phyloP scores from a whole-genome alignment of 2,113 vertebrate genomes.

The Poeciliopsis occidentalis region DNA sequence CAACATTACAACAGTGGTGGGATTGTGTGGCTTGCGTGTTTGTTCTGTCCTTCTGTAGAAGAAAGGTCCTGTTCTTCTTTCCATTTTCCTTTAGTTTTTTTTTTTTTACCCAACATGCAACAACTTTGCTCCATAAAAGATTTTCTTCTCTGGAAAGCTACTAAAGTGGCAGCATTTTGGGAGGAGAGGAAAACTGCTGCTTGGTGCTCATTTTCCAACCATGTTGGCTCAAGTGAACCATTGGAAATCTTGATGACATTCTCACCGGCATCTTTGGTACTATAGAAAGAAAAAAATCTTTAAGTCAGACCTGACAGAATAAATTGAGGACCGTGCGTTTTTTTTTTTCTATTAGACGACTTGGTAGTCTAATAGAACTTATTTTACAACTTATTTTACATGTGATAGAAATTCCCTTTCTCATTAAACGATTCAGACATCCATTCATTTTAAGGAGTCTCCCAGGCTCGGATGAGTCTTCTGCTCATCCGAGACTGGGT shows the following conservation, averaged over 20 bases:
- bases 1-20: slow-evolving; percentile 74
- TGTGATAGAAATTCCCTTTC: background rate
- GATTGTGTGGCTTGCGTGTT: slow-evolving; percentile 67
- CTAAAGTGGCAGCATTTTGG: background rate
- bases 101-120: slow-evolving; percentile 32
- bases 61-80: slow-evolving; percentile 57
- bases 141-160: slow-evolving; percentile 56
- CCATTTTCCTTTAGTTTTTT: slow-evolving; percentile 47
- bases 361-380: background rate
- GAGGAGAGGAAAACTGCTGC: background rate
- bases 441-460: background rate
- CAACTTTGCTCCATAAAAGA: slow-evolving; percentile 30
- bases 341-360: background rate
- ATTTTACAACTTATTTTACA: background rate
- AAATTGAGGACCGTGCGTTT: background rate
- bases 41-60: slow-evolving; percentile 53
- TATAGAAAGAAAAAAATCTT: slow-evolving; percentile 34
- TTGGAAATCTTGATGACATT: slow-evolving; percentile 41
- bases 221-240: slow-evolving; percentile 19
- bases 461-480: too few relatives aligned
- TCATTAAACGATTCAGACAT: background rate
- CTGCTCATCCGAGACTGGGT: background rate
- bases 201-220: slow-evolving; percentile 1
- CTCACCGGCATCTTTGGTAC: slow-evolving; percentile 32
- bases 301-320: slow-evolving; percentile 21